Evolutionary conservation across 1,140 invertebrate genomes (phyloP).

Genomic region (Heliconius nattereri): DNA sequence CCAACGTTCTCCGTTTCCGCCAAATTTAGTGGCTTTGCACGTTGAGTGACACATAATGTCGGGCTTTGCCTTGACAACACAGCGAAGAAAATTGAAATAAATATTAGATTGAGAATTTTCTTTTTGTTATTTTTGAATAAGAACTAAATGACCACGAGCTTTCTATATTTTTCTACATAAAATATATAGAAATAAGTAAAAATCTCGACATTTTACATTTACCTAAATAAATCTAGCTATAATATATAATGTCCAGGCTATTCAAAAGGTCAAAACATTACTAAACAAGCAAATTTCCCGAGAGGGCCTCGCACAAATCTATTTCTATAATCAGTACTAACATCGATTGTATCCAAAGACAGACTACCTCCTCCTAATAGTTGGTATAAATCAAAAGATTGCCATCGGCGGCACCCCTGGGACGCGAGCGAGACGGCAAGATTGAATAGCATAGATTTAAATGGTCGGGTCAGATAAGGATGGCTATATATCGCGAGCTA

Average conservation of each 20-base stretch:
- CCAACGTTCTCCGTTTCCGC: no score
- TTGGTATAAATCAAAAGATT: constrained; percentile 82
- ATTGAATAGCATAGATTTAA: constrained; percentile 82
- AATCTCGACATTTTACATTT: not conserved
- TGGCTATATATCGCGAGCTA: constrained; percentile 68
- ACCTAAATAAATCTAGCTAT: not conserved
- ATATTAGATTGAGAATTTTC: no score
- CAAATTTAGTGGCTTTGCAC: no score
- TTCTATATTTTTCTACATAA: no score
- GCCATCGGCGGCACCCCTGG: constrained; percentile 78
- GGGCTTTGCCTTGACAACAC: no score
- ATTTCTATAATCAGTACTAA: constrained; percentile 73
- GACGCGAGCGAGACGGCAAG: constrained; percentile 77
- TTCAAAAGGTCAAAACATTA: constrained; percentile 24
- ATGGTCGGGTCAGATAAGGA: constrained; percentile 78
- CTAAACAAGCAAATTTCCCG: constrained; percentile 22
- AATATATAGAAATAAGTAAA: not conserved
- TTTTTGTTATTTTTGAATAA: no score
- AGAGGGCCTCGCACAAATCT: constrained; percentile 51
- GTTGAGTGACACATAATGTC: no score
- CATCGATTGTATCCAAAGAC: constrained; percentile 72
- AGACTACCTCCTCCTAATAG: constrained; percentile 78
- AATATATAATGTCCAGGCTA: not conserved
- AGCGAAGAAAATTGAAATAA: no score
- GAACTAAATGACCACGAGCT: no score